A percentile compares a stretch with the other conserved stretches of the same genome.
Conservation (phyloP, 2,888 invertebrate genomes). For the Aethes cnicana region DNA sequence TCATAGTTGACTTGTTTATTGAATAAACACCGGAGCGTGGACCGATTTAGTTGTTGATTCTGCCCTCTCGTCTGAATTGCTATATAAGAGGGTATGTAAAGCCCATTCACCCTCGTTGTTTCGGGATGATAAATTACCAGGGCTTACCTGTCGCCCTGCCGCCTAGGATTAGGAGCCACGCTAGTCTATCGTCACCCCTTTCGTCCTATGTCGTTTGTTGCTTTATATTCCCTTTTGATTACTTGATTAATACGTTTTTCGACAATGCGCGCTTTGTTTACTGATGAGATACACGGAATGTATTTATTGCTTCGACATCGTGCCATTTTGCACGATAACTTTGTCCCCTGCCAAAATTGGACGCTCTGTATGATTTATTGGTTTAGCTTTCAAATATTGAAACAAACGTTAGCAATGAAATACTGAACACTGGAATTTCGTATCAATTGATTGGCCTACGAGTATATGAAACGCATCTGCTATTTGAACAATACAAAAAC, state of each 20-base stretch:
- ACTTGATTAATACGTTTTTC: conserved; percentile 68
- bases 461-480: no score
- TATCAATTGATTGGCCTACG: no score
- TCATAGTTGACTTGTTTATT: conserved; percentile 8
- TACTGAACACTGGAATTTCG: no score
- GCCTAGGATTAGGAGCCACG: conserved; percentile 65
- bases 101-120: conserved; percentile 63
- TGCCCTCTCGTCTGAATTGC: conserved; percentile 56
- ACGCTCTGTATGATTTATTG: conserved; percentile 18
- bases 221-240: conserved; percentile 71
- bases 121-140: conserved; percentile 77
- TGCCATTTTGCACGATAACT: conserved; percentile 15
- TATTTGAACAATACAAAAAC: no score
- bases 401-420: conserved; percentile 4
- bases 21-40: not conserved
- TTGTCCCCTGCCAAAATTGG: conserved; percentile 15
- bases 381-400: not conserved
- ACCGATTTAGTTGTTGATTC: conserved; percentile 55
- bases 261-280: conserved; percentile 44
- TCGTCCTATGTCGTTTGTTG: conserved; percentile 52
- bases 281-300: conserved; percentile 20
- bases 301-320: conserved; percentile 16
- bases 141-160: conserved; percentile 70
- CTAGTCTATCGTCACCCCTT: conserved; percentile 64
- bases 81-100: conserved; percentile 49